Evolutionary conservation across 1,140 invertebrate species (phyloP), one percentile per base, ranked within the genome.

Genomic region (Chymomyza costata): DNA sequence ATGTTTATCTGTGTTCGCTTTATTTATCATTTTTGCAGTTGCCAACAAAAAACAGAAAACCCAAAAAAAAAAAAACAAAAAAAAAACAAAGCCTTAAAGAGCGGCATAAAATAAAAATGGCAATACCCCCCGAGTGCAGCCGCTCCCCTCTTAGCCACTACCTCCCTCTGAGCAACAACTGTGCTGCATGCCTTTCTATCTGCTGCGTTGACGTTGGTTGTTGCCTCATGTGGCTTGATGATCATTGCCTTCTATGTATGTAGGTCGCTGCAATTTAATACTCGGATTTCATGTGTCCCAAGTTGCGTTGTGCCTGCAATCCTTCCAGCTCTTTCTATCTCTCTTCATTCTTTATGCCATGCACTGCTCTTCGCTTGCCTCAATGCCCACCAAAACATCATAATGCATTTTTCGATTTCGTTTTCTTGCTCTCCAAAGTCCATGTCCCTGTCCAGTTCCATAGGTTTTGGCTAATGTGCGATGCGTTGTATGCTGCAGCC

Each of bases 251-350:
- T 73, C 63, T 73, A 80, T 80, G 63, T 73, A 80, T 80, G 63
- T 76, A 83, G 80, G 80, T 83, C 80, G 80, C 38, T 81, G 80
- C 80, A 83, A 67, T 78, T 66, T 82, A 83, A 74, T 80, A 67
- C 74, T 64, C 45, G 63, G 53, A 58, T 57, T 55, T 50, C 43
- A 38, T 52, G 40, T 65, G 6, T 41, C 39, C 19, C 53, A 34
- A 17, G 31, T 30, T 37, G 11, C 45, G 19, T 19, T 57, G n/a
- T 35, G 17, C 11, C 19, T 19, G n/a, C n/a, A 14, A n/a, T 38
- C n/a, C 50, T 28, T 11, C 3, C 8, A 10, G 5, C 15, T 10
- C 14, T 32, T 1, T n/a, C 35, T 6, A 7, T 16, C 5, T 14
- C 16, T 2, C 15, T 31, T 11, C 8, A 25, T 25, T 25, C 21